A percentile compares a stretch with the other conserved stretches of the same genome.
Conservation (phyloP, 2,797 vertebrate genomes). For the Salarias fasciatus region DNA sequence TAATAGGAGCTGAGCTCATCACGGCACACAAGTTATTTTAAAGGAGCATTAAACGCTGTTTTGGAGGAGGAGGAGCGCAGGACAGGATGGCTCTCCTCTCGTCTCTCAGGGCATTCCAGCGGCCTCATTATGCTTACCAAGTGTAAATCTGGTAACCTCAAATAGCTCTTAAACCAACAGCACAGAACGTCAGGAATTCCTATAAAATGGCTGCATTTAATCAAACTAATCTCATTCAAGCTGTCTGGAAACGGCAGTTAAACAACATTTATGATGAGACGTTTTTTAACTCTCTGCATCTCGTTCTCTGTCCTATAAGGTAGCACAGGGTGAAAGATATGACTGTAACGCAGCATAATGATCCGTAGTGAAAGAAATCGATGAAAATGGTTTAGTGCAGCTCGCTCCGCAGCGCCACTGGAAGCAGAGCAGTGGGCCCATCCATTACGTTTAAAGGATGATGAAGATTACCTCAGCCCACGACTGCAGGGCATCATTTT, state of each 20-base stretch:
- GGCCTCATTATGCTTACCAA: conserved; percentile 61
- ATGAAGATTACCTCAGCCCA: no score
- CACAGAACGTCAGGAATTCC: conserved; percentile 65
- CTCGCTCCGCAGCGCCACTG: no score
- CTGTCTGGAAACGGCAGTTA: conserved; percentile 46
- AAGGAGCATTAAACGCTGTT: conserved; percentile 42
- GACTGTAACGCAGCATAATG: no score
- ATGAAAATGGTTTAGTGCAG: no score
- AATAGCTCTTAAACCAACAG: conserved; percentile 68
- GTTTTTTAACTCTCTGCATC: conserved; percentile 13
- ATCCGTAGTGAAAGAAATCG: no score
- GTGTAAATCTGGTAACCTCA: conserved; percentile 73
- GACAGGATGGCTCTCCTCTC: conserved; percentile 24
- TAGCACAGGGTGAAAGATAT: no score
- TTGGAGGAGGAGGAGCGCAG: conserved; percentile 42
- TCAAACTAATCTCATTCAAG: conserved; percentile 57
- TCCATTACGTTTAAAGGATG: no score
- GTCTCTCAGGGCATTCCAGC: conserved; percentile 52
- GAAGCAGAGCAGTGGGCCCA: no score
- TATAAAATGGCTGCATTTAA: conserved; percentile 65
- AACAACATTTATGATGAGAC: background rate
- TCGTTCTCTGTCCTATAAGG: no score
- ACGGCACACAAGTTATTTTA: conserved; percentile 37
- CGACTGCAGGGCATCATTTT: no score
- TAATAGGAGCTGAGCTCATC: conserved; percentile 17